These are phyloP conservation scores for Taenaris catops DNA, from an alignment of 2,888 invertebrate genomes.

Conservation along the genomic window DNA sequence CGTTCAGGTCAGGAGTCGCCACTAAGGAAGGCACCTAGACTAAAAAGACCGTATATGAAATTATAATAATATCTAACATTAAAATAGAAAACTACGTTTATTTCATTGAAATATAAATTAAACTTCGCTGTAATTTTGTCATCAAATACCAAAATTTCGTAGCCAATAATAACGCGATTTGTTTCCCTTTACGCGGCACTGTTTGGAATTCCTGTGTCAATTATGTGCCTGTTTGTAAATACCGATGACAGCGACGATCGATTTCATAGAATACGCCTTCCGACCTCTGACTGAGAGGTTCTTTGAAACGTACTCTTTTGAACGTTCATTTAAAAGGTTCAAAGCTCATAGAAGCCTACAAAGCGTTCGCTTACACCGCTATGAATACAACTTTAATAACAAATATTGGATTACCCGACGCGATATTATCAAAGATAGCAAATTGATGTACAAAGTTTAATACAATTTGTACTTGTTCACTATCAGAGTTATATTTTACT, in stretches of 20 bases:
- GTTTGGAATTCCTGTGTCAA: slow-evolving; percentile 68
- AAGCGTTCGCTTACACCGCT: neutral
- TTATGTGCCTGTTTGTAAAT: slow-evolving; percentile 70
- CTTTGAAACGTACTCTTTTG: slow-evolving; percentile 19
- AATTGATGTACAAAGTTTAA: neutral
- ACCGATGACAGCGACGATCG: slow-evolving; percentile 45
- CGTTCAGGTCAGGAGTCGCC: too few species aligned
- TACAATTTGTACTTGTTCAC: too few species aligned
- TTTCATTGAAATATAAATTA: slow-evolving; percentile 6
- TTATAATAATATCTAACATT: too few species aligned
- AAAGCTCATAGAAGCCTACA: neutral
- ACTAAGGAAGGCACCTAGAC: too few species aligned
- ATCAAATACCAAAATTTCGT: slow-evolving; percentile 22
- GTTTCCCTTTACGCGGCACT: slow-evolving; percentile 55
- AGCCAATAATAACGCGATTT: slow-evolving; percentile 33
- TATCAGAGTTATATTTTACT: too few species aligned
- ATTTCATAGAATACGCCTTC: slow-evolving; percentile 54
- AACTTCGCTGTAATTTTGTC: slow-evolving; percentile 10
- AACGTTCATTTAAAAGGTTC: slow-evolving; percentile 1
- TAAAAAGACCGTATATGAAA: too few species aligned
- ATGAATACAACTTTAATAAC: slow-evolving; percentile 1
- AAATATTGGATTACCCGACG: neutral
- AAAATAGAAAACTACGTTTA: too few species aligned
- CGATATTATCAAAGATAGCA: neutral
- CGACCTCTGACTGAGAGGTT: slow-evolving; percentile 29